Percentiles rank a stretch among this genome's conserved stretches.
phyloP scores from a whole-genome alignment of 2,888 invertebrate genomes.

The Byasa hedistus region DNA sequence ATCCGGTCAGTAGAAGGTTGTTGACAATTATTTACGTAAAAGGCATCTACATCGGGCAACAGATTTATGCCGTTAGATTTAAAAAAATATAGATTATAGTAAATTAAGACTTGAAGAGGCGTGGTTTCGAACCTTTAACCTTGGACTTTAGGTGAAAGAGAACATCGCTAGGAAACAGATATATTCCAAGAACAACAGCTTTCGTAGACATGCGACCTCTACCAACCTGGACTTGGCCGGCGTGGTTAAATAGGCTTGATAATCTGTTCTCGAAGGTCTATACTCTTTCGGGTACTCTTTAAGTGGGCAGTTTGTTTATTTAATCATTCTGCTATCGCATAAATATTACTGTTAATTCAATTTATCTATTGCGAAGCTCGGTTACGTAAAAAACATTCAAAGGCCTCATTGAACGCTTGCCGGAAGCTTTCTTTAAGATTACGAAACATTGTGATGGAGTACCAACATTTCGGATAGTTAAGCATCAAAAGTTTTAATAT shows the following conservation, averaged over 20 bases:
- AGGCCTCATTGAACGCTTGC: constrained; percentile 15
- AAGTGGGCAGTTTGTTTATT: too few relatives aligned
- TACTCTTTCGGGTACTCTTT: too few relatives aligned
- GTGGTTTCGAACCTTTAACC: too few relatives aligned
- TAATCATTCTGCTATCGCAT: background rate
- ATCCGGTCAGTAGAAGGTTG: constrained; percentile 6
- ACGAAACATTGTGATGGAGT: constrained; percentile 16
- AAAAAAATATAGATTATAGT: background rate
- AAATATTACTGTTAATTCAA: background rate
- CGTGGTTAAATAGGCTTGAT: too few relatives aligned
- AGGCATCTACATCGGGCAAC: background rate
- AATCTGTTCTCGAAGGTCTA: too few relatives aligned
- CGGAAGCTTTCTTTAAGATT: constrained; percentile 20
- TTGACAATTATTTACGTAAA: background rate
- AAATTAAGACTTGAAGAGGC: too few relatives aligned
- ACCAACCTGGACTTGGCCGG: too few relatives aligned
- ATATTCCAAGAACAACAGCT: too few relatives aligned
- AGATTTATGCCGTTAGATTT: background rate
- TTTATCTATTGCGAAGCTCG: constrained; percentile 5
- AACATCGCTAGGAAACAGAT: too few relatives aligned
- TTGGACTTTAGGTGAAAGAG: too few relatives aligned
- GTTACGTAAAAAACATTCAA: constrained; percentile 17
- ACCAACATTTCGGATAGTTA: constrained; percentile 4
- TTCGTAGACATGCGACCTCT: too few relatives aligned
- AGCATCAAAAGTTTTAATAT: background rate